phyloP scores from a whole-genome alignment of 2,888 invertebrate genomes.

The Leucoptera coffeella region DNA sequence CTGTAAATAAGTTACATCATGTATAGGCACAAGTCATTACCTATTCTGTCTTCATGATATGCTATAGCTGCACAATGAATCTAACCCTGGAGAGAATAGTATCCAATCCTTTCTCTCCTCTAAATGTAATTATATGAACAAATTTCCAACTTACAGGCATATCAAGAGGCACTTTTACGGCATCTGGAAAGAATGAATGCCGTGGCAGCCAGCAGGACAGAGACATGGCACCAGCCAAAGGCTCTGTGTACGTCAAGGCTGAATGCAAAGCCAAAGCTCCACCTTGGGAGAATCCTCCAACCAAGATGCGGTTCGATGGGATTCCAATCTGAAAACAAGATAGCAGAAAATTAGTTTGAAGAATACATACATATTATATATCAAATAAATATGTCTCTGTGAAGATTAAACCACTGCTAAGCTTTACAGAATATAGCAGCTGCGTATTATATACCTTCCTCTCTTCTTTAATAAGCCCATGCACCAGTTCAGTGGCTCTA shows the following conservation, averaged over 20 bases:
- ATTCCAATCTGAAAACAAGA: constrained; percentile 60
- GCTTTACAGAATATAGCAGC: no score
- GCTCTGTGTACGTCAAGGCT: constrained; percentile 75
- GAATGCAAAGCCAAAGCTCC: constrained; percentile 94
- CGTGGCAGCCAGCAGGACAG: constrained; percentile 93
- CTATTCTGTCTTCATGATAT: no score
- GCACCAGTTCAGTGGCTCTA: constrained; percentile 69
- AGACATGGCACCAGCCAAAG: constrained; percentile 82
- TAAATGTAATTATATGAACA: no score
- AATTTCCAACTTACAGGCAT: constrained; percentile 57
- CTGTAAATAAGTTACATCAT: no score
- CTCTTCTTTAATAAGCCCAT: constrained; percentile 74
- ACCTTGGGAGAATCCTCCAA: constrained; percentile 97
- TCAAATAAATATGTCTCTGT: constrained; percentile 1
- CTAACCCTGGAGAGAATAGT: no score
- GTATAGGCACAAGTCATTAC: no score
- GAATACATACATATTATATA: not conserved
- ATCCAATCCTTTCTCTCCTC: no score
- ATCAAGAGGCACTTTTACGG: constrained; percentile 48
- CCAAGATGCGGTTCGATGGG: constrained; percentile 71
- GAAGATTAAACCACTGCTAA: no score
- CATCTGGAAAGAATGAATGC: constrained; percentile 74
- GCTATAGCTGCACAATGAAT: no score
- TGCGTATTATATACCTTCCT: no score
- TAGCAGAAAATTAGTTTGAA: not conserved